Conservation (phyloP, 2,797 vertebrate genomes). For the Yasuhikotakia modesta region DNA sequence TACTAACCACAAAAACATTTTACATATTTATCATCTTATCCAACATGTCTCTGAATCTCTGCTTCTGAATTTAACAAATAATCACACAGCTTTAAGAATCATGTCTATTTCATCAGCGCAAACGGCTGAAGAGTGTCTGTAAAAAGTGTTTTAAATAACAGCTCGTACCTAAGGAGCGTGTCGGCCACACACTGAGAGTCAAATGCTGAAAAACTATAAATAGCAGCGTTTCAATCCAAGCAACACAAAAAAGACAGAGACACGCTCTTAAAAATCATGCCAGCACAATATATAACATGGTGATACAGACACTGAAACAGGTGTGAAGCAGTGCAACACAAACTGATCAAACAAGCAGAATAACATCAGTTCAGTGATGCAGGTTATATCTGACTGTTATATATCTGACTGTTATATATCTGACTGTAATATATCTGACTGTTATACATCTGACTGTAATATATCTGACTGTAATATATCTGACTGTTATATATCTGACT, state of each 20-base stretch:
- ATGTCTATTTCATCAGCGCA: conserved; percentile 40
- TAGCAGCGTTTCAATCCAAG: conserved; percentile 9
- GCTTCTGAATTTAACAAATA: conserved; percentile 34
- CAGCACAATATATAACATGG: neutral
- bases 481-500: no score
- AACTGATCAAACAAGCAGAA: no score
- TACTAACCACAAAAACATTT: conserved; percentile 29
- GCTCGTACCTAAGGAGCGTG: conserved; percentile 24
- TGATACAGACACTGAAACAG: neutral
- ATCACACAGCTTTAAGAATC: conserved; percentile 32
- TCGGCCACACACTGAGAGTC: conserved; percentile 12
- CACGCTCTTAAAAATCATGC: neutral
- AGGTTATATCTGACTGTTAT: no score
- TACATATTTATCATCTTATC: conserved; percentile 13
- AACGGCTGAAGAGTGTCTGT: no score
- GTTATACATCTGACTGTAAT: no score
- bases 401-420: no score
- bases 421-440: no score
- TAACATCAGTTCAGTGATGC: no score
- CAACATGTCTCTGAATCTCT: neutral
- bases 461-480: no score
- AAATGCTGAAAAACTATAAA: neutral
- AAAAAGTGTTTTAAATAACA: conserved; percentile 41
- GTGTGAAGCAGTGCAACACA: no score
- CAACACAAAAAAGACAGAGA: conserved; percentile 1